These are phyloP conservation scores for Scyliorhinus canicula DNA, from an alignment of 2,797 vertebrate species.

Conservation along the genomic window DNA sequence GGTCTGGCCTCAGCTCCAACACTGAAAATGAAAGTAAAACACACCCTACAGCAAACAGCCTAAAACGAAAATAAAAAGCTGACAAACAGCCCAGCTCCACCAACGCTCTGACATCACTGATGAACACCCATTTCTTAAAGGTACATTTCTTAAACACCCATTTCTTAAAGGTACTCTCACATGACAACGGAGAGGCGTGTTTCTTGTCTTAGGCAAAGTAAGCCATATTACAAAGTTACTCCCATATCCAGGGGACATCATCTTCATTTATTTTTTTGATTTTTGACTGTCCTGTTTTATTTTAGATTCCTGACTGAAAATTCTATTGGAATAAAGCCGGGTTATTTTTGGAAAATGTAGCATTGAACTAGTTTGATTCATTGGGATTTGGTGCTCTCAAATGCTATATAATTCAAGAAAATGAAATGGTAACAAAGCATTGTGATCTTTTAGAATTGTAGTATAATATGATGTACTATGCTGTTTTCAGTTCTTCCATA, in stretches of 20 bases:
- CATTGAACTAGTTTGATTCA: slow-evolving; percentile 39
- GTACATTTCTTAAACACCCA: no score
- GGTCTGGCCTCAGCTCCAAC: no score
- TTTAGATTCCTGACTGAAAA: slow-evolving; percentile 40
- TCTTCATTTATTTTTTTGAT: slow-evolving; percentile 43
- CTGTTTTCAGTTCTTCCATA: not conserved
- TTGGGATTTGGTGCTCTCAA: no score
- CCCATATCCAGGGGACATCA: slow-evolving; percentile 38
- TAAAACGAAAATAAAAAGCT: no score
- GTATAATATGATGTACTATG: not conserved
- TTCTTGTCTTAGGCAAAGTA: not conserved
- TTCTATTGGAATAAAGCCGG: slow-evolving; percentile 23
- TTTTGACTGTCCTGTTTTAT: slow-evolving; percentile 44
- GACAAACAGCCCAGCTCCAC: no score
- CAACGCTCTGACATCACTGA: no score
- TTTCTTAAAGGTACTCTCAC: no score
- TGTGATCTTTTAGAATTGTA: not conserved
- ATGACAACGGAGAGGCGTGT: no score
- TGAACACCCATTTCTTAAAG: no score
- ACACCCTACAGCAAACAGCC: no score
- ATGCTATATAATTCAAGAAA: no score
- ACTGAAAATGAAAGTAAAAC: no score
- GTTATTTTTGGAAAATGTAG: slow-evolving; percentile 42
- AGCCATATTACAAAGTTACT: slow-evolving; percentile 37
- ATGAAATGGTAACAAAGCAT: not conserved